Evolutionary conservation across 2,797 vertebrate species (phyloP), one percentile per base, ranked within the genome.

Genomic region (Taeniopygia guttata): DNA sequence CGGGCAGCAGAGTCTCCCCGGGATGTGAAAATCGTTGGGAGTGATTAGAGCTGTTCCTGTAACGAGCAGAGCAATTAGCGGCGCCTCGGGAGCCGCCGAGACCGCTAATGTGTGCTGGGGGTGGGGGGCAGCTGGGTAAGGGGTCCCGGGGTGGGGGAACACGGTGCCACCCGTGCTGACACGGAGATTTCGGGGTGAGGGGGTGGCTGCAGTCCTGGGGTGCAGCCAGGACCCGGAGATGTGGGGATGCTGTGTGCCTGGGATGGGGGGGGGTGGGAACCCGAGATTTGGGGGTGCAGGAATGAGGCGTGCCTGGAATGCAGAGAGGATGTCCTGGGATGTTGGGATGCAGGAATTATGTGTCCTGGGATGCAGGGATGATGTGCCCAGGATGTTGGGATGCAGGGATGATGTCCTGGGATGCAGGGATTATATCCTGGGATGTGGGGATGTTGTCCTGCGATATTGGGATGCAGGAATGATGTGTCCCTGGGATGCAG

Each of bases 41-140:
- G 95, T 93, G 82, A 96, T 96, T 87, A 94, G 82, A 87, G 89
- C 84, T 89, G 75, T 94, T 94, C 93, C 87, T 45, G 89, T 93
- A 94, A 93, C 43, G 72, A 75, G 84, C 63, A 67, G 74, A 48
- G 88, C 95, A 89, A 95, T 96, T 95, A 93, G 90, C 36, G 79
- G 75, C 46, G 87, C 86, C 88, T 91, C 42, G 84, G 83, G 82
- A 88, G 38, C 38, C 38, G 38, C 38, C 38, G 38, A 40, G 38
- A 52, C 76, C 26, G 20, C 75, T 91, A 90, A 95, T 93, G 82
- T 5, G 85, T 13, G 46, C 76, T n/a, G 42, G 60, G 76, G n/a
- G 30, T 6, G 16, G 16, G 75, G 64, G 67, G 73, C 25, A 8
- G 67, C 66, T 8, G 78, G 48, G 58, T 40, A 13, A 11, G 46